Evolutionary conservation across 1,140 invertebrate genomes (phyloP), one percentile per base, ranked within the genome.

Genomic region (Notospermus geniculatus): DNA sequence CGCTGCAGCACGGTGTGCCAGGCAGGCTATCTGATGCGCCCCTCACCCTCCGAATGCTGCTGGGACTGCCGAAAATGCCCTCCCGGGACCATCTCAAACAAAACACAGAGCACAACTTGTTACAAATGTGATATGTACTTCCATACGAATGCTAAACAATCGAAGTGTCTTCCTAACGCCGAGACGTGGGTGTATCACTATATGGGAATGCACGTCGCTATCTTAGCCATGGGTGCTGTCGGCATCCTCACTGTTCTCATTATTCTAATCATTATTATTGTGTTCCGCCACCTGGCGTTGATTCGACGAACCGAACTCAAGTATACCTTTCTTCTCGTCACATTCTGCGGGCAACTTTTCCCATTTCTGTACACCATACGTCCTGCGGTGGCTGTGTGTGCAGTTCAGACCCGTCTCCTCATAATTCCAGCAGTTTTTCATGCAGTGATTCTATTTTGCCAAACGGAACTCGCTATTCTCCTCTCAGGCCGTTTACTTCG

Each of bases 11-110:
- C n/a, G 4, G n/a, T 23, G 5, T 50, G 46, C 25, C 46, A 19
- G n/a, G 5, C 46, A n/a, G 46, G 46, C 25, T 19, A 50, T 9
- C 19, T 7, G 25, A 27, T 50, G 46, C 46, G 4, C 9, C 46
- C 46, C 5, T 23, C 19, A 23, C 46, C 46, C 4, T 50, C 46
- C 25, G 46, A 50, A 50, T 50, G 46, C 46, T 50, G 46, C 46
- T 50, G 46, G 46, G 46, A 27, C 19, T 50, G 46, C 25, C 46
- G n/a, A 19, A 19, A 19, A 50, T 50, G 46, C n/a, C 19, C 46
- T n/a, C 5, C 9, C 19, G 46, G 46, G 9, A 9, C 4, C 5
- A 27, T 50, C 4, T 50, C 46, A 19, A 50, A 50, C 25, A 7
- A 4, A 4, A 23, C 46, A 50, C n/a, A 23, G 46, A 23, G 19